Evolutionary conservation across 2,888 invertebrate species (phyloP).

Genomic region (Cantharis rustica): DNA sequence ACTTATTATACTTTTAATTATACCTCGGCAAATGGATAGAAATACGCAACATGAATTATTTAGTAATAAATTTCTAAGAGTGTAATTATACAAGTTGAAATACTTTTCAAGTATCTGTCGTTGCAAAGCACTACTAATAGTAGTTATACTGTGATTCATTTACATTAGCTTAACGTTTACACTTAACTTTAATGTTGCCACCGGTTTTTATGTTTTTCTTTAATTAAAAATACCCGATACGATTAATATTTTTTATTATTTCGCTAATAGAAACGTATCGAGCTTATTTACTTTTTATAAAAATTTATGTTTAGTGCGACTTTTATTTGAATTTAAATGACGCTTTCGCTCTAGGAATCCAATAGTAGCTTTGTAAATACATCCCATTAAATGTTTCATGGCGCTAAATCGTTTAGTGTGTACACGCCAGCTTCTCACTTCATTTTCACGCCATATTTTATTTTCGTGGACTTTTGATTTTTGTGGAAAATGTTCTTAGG

Average conservation of each 20-base stretch:
- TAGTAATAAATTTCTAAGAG: slow-evolving; percentile 41
- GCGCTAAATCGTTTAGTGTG: neutral
- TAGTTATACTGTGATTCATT: slow-evolving; percentile 16
- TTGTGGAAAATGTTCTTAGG: neutral
- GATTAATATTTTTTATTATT: slow-evolving; percentile 4
- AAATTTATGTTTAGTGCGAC: neutral
- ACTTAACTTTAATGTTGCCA: neutral
- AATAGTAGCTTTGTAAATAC: neutral
- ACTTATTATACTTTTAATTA: slow-evolving; percentile 45
- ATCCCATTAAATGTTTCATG: neutral
- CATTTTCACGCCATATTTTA: neutral
- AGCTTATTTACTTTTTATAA: neutral
- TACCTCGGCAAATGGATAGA: slow-evolving; percentile 39
- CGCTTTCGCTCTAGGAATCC: neutral
- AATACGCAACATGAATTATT: slow-evolving; percentile 38
- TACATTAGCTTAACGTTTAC: neutral
- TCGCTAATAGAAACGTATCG: neutral
- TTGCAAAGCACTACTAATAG: slow-evolving; percentile 22
- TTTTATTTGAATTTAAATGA: neutral
- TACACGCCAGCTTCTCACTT: neutral
- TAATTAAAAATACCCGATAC: neutral
- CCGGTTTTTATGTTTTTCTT: neutral
- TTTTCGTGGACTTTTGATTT: no score
- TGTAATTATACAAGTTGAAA: slow-evolving; percentile 38
- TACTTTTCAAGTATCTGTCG: slow-evolving; percentile 34